Evolutionary conservation across 2,888 invertebrate species (phyloP).

Genomic region (Napeogenes inachia): DNA sequence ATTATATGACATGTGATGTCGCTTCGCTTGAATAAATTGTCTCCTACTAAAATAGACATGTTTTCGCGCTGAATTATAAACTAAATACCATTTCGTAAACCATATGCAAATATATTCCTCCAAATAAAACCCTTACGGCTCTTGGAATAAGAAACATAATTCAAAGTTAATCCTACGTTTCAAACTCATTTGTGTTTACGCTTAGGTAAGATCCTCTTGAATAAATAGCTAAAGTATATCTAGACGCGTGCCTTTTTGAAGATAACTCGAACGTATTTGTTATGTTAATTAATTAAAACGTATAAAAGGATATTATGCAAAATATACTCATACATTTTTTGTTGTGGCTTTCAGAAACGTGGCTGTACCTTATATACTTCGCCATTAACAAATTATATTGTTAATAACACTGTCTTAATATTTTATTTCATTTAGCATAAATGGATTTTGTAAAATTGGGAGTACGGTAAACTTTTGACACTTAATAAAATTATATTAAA

Average conservation of each 20-base stretch:
- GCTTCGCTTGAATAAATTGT: slow-evolving; percentile 18
- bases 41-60: slow-evolving; percentile 18
- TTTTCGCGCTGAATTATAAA: slow-evolving; percentile 20
- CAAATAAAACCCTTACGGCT: background rate
- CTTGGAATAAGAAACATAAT: slow-evolving; percentile 6
- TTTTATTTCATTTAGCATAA: too few species aligned
- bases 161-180: background rate
- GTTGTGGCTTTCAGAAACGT: too few species aligned
- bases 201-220: slow-evolving; percentile 9
- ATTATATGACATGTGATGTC: slow-evolving; percentile 14
- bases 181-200: slow-evolving; percentile 15
- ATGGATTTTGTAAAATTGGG: too few species aligned
- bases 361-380: too few species aligned
- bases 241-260: background rate
- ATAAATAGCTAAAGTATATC: background rate
- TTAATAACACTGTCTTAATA: too few species aligned
- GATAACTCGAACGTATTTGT: background rate
- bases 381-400: too few species aligned
- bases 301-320: too few species aligned
- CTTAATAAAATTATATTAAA: too few species aligned
- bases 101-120: background rate
- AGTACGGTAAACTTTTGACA: too few species aligned
- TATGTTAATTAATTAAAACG: background rate
- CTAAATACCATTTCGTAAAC: slow-evolving; percentile 10
- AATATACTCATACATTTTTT: too few species aligned